Evolutionary conservation across 2,797 vertebrate species (phyloP).

Genomic region (Neosalanx taihuensis): DNA sequence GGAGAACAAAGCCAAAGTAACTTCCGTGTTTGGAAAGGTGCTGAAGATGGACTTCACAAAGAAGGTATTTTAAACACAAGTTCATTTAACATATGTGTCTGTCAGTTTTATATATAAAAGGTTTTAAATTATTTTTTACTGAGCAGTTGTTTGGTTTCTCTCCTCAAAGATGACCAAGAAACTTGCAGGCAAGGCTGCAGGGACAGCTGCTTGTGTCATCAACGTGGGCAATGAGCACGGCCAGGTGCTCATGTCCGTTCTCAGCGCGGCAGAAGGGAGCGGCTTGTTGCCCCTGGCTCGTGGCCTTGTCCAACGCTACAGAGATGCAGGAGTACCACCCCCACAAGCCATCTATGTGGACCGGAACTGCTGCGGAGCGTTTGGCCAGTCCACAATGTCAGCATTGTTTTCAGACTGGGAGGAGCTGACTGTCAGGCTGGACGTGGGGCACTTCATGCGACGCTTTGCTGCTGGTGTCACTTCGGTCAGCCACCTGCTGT

Average conservation of each 20-base stretch:
- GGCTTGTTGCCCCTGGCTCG: constrained; percentile 13
- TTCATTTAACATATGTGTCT: too few relatives aligned
- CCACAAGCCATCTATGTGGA: constrained; percentile 18
- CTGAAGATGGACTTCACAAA: constrained; percentile 31
- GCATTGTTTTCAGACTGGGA: constrained; percentile 22
- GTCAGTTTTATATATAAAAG: too few relatives aligned
- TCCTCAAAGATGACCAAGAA: constrained; percentile 18
- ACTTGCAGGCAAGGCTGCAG: constrained; percentile 5
- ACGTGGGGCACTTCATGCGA: constrained; percentile 32
- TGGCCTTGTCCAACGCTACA: constrained; percentile 20
- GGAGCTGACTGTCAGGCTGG: constrained; percentile 12
- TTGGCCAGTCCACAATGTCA: neutral
- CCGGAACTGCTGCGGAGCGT: constrained; percentile 21
- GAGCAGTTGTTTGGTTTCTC: neutral
- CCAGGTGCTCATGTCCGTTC: constrained; percentile 27
- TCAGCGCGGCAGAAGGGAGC: constrained; percentile 5
- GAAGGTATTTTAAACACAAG: constrained; percentile 14
- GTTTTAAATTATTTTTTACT: neutral
- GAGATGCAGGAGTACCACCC: constrained; percentile 4
- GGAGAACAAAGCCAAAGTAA: constrained; percentile 21
- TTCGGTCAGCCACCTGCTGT: constrained; percentile 23
- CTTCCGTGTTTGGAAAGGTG: constrained; percentile 12
- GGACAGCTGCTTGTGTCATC: constrained; percentile 7
- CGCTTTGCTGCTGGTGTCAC: constrained; percentile 10
- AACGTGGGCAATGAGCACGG: constrained; percentile 20